Conservation (phyloP, 2,888 invertebrate species). For the Orthosia gracilis region DNA sequence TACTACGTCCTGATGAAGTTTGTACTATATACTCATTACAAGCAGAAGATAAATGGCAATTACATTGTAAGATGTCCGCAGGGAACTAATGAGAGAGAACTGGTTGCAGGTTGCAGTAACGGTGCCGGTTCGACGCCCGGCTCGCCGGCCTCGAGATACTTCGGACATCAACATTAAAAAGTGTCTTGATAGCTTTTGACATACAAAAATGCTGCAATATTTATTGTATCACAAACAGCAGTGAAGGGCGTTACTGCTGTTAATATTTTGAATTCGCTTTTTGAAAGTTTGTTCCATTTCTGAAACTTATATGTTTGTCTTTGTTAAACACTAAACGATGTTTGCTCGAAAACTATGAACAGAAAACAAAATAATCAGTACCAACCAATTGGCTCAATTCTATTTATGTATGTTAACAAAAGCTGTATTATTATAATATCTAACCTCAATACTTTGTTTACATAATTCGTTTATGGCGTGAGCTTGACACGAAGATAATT, state of each 20-base stretch:
- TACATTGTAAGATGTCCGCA: constrained; percentile 60
- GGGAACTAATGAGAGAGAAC: constrained; percentile 69
- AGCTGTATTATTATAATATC: constrained; percentile 5
- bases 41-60: constrained; percentile 59
- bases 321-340: neutral
- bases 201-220: constrained; percentile 17
- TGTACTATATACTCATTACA: constrained; percentile 47
- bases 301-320: neutral
- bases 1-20: constrained; percentile 46
- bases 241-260: neutral
- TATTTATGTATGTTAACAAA: constrained; percentile 19
- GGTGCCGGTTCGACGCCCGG: constrained; percentile 74
- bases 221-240: constrained; percentile 5
- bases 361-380: neutral
- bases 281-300: neutral
- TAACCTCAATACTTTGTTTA: constrained; percentile 65
- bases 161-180: constrained; percentile 56
- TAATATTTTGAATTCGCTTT: neutral
- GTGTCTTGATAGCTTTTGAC: constrained; percentile 51
- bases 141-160: constrained; percentile 58
- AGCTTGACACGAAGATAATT: constrained; percentile 73
- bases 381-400: neutral
- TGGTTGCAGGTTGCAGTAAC: constrained; percentile 76
- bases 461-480: constrained; percentile 50
- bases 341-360: neutral